A percentile compares a stretch with the other conserved stretches of the same genome.
These are phyloP conservation scores for Drosophila prosaltans DNA, from an alignment of 1,140 invertebrate species.

Conservation along the genomic window DNA sequence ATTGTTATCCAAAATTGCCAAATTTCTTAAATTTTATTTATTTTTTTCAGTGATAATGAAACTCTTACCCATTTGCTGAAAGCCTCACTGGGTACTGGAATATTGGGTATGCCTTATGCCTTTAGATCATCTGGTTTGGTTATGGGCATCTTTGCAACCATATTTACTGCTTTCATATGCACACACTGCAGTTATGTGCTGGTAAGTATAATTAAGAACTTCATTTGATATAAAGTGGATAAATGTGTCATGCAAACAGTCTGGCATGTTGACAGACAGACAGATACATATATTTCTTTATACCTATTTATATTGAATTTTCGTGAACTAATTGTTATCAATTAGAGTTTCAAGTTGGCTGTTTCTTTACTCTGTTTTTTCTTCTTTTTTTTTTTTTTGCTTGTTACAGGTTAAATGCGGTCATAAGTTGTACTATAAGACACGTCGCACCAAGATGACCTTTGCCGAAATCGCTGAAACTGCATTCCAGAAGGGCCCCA, in stretches of 20 bases:
- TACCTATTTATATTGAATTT: neutral
- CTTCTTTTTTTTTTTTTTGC: neutral
- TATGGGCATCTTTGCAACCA: constrained; percentile 89
- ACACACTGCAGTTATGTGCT: constrained; percentile 94
- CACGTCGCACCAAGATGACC: constrained; percentile 88
- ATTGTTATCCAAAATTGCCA: neutral
- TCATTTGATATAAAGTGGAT: neutral
- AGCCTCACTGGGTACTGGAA: constrained; percentile 95
- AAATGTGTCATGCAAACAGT: too few relatives aligned
- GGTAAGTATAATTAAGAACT: constrained; percentile 85
- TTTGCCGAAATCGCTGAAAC: constrained; percentile 91
- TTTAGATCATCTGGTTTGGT: constrained; percentile 91
- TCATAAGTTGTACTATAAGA: constrained; percentile 89
- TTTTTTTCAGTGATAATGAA: constrained; percentile 88
- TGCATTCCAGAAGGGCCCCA: constrained; percentile 89
- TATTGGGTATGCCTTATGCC: constrained; percentile 94
- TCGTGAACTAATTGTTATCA: neutral
- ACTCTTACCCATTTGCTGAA: constrained; percentile 94
- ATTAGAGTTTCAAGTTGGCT: neutral
- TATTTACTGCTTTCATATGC: constrained; percentile 92
- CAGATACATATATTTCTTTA: neutral
- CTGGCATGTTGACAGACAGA: too few relatives aligned
- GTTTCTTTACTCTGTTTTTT: neutral
- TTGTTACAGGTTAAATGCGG: constrained; percentile 89
- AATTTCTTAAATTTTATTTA: neutral